Percentiles rank a stretch among this genome's conserved stretches.
Evolutionary conservation across 2,888 invertebrate genomes (phyloP).

Genomic region (Xestoiulus laeticollis): DNA sequence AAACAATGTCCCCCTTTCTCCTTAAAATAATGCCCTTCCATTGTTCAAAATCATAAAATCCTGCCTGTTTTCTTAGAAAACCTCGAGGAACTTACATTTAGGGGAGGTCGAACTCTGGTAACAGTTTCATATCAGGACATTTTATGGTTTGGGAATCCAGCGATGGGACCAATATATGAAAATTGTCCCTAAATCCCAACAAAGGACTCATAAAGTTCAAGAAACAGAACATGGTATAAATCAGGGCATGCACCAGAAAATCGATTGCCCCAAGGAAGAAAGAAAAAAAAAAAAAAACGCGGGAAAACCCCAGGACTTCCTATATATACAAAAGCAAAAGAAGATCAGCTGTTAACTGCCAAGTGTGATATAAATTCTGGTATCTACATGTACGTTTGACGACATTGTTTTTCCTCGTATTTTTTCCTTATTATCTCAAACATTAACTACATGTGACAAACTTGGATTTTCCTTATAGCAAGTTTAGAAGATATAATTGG

Average conservation of each 20-base stretch:
- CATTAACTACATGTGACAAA: neutral
- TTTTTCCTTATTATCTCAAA: no score
- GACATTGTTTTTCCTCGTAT: no score
- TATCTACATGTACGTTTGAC: no score
- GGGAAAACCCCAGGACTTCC: neutral
- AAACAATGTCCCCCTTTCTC: neutral
- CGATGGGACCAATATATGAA: neutral
- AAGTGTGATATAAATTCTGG: neutral
- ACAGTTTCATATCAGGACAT: neutral
- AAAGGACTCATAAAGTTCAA: neutral
- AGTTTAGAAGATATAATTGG: neutral
- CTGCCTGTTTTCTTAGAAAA: neutral
- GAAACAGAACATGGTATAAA: neutral
- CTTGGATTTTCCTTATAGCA: neutral
- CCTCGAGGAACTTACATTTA: neutral
- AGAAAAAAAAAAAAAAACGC: neutral
- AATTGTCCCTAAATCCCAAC: neutral
- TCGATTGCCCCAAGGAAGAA: neutral
- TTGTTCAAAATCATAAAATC: neutral
- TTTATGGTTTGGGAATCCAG: no score
- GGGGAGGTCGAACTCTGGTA: neutral
- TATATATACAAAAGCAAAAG: neutral
- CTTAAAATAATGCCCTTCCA: neutral
- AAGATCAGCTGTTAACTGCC: neutral
- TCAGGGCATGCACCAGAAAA: neutral